A percentile compares a stretch with the other conserved stretches of the same genome.
Evolutionary conservation across 2,113 vertebrate species (phyloP).

Genomic region (Orientallactaga bullata): DNA sequence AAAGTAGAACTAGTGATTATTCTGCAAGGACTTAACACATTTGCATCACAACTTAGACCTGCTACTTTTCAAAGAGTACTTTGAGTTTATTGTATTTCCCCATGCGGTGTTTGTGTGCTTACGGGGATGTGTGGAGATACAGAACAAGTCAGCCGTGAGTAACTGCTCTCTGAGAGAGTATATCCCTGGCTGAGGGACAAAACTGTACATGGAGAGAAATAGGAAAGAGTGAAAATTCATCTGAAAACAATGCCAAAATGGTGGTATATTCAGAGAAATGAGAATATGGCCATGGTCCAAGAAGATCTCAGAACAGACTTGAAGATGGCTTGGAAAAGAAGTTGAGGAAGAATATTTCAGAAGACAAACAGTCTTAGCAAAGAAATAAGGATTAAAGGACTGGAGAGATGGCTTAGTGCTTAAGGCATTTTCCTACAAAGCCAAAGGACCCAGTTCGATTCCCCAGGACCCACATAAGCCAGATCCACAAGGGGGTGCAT

Average conservation of each 20-base stretch:
- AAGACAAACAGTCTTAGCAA: background rate
- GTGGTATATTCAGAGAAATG: background rate
- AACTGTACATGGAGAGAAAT: background rate
- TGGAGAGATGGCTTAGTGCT: no score
- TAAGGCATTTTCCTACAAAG: no score
- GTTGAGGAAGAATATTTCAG: background rate
- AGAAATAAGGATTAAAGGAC: background rate
- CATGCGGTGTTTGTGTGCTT: background rate
- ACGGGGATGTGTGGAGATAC: background rate
- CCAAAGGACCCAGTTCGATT: no score
- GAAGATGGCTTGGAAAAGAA: background rate
- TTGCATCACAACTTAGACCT: constrained; percentile 17
- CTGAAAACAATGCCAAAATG: background rate
- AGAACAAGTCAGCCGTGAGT: constrained; percentile 29
- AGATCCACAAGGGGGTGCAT: no score
- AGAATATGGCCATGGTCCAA: background rate
- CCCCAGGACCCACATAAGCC: no score
- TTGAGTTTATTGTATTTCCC: constrained; percentile 57
- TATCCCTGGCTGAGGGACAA: background rate
- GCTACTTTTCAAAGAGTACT: constrained; percentile 57
- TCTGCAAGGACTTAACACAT: background rate
- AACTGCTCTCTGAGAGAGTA: background rate
- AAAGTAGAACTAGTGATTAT: constrained; percentile 32
- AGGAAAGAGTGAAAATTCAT: background rate
- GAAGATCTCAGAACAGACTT: background rate